Conservation (phyloP, 2,888 invertebrate species). For the Selenia dentaria region DNA sequence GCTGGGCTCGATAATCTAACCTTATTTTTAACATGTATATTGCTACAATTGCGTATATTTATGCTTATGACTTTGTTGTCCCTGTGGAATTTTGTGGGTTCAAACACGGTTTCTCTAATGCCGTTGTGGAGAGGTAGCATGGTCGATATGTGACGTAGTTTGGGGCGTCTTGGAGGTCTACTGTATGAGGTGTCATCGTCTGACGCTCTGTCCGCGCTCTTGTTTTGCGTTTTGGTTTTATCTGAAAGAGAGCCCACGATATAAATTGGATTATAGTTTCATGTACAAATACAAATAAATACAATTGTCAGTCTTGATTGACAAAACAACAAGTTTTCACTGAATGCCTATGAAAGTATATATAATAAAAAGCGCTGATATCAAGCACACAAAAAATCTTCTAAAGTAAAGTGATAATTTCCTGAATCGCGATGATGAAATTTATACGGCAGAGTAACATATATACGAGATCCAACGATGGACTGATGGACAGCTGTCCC, state of each 20-base stretch:
- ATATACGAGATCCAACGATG: no score
- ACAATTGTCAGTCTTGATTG: no score
- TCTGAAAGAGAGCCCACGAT: conserved; percentile 49
- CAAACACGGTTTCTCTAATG: conserved; percentile 58
- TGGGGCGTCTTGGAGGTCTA: conserved; percentile 54
- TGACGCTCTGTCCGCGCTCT: conserved; percentile 42
- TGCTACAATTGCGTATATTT: conserved; percentile 64
- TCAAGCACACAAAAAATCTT: no score
- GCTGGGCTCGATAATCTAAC: conserved; percentile 7
- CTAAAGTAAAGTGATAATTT: no score
- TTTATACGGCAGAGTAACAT: no score
- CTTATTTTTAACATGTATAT: conserved; percentile 40
- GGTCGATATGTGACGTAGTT: conserved; percentile 51
- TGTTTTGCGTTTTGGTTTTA: conserved; percentile 37
- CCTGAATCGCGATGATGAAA: no score
- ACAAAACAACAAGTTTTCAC: no score
- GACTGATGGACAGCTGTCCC: no score
- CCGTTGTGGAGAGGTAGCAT: conserved; percentile 38
- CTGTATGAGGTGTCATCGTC: conserved; percentile 59
- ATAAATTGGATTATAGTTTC: no score
- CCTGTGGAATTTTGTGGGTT: conserved; percentile 54
- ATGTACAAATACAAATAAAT: no score
- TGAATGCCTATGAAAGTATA: no score
- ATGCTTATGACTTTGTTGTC: conserved; percentile 52
- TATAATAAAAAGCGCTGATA: no score